These are phyloP conservation scores for Leptopilina myrica DNA, from an alignment of 2,888 invertebrate genomes.

Conservation along the genomic window DNA sequence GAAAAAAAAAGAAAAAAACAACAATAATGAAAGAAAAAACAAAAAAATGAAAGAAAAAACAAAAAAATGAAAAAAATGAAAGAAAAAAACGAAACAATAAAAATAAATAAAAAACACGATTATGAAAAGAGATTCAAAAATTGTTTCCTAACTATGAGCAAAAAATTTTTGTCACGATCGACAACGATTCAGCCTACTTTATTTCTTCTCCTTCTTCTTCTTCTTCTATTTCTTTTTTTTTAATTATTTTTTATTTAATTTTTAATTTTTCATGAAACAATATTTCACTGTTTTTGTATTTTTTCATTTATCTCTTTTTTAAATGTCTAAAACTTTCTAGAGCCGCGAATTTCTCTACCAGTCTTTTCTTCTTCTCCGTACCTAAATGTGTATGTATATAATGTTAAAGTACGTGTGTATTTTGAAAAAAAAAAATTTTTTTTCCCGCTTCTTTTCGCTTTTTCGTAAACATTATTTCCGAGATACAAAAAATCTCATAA, in stretches of 20 bases:
- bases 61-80: background rate
- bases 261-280: constrained; percentile 25
- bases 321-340: constrained; percentile 60
- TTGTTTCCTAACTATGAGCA: constrained; percentile 61
- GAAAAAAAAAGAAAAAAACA: no score
- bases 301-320: background rate
- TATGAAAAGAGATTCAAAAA: constrained; percentile 46
- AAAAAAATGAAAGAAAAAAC: no score
- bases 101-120: background rate
- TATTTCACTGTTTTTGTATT: constrained; percentile 6
- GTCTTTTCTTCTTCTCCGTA: constrained; percentile 73
- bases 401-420: constrained; percentile 58
- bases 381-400: constrained; percentile 63
- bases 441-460: no score
- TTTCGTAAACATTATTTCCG: no score
- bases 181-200: constrained; percentile 29
- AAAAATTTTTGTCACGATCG: constrained; percentile 54
- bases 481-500: no score
- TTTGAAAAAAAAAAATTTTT: constrained; percentile 58
- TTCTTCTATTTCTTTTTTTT: no score
- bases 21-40: no score
- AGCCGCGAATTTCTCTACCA: constrained; percentile 70
- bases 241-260: background rate
- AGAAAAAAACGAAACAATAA: background rate
- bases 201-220: no score